A percentile compares a stretch with the other conserved stretches of the same genome.
Evolutionary conservation across 2,797 vertebrate species (phyloP).

Genomic region (Botia kubotai): DNA sequence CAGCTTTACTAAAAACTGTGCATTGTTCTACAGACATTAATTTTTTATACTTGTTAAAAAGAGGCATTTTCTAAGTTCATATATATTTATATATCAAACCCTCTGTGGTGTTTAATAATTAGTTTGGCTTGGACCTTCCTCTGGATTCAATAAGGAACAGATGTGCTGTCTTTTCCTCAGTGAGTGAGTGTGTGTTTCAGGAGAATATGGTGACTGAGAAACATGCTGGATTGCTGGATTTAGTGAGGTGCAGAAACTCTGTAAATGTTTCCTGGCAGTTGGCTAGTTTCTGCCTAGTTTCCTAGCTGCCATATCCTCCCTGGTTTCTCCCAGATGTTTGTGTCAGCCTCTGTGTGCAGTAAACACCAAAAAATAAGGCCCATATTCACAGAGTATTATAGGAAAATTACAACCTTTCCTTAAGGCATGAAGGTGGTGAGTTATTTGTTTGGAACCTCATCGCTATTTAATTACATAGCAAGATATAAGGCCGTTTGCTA

Average conservation of each 20-base stretch:
- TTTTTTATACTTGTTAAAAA: too few relatives aligned
- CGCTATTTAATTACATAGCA: conserved; percentile 10
- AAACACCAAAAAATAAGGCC: conserved; percentile 3
- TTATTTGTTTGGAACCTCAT: background rate
- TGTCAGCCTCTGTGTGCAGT: conserved; percentile 43
- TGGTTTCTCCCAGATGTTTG: conserved; percentile 33
- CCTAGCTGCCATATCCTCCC: conserved; percentile 30
- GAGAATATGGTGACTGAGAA: conserved; percentile 34
- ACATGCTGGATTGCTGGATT: conserved; percentile 46
- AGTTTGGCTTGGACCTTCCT: conserved; percentile 41
- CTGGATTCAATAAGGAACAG: conserved; percentile 59
- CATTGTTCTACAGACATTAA: too few relatives aligned
- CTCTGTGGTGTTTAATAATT: conserved; percentile 46
- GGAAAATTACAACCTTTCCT: conserved; percentile 15
- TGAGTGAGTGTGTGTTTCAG: conserved; percentile 37
- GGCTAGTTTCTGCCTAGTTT: conserved; percentile 25
- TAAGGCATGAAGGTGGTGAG: background rate
- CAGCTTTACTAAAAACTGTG: too few relatives aligned
- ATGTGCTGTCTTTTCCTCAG: conserved; percentile 46
- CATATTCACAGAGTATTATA: conserved; percentile 22
- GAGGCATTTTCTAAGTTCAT: background rate
- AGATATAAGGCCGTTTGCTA: background rate
- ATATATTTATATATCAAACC: conserved; percentile 25
- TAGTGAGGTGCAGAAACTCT: conserved; percentile 46
- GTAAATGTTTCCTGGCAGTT: conserved; percentile 57